phyloP scores from a whole-genome alignment of 1,140 invertebrate species.

The Drosophila serrata region DNA sequence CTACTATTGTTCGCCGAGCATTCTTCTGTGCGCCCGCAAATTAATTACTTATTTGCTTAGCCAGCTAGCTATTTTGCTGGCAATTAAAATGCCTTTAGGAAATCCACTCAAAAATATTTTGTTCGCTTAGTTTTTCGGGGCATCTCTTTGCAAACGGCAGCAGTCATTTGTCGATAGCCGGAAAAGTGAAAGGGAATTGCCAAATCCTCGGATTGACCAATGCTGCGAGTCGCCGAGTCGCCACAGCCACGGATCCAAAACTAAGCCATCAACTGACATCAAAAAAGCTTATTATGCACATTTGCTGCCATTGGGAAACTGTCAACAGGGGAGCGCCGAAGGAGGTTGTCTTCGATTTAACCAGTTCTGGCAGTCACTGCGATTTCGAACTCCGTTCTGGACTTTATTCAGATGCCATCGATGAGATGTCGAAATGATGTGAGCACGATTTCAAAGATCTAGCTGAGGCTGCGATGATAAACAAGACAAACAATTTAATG shows the following conservation, averaged over 20 bases:
- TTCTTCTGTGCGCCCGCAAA: conserved; percentile 72
- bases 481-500: conserved; percentile 38
- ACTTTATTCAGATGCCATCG: conserved; percentile 45
- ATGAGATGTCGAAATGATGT: conserved; percentile 52
- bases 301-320: conserved; percentile 55
- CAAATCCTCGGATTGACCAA: conserved; percentile 76
- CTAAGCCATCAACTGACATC: conserved; percentile 59
- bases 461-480: conserved; percentile 23
- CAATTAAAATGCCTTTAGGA: conserved; percentile 78
- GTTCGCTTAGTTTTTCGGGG: conserved; percentile 36
- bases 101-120: conserved; percentile 46
- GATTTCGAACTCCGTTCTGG: conserved; percentile 34
- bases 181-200: conserved; percentile 80
- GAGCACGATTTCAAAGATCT: conserved; percentile 57
- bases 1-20: conserved; percentile 41
- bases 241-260: conserved; percentile 34
- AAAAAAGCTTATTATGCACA: conserved; percentile 77
- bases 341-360: conserved; percentile 25
- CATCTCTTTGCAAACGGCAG: conserved; percentile 55
- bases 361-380: conserved; percentile 51
- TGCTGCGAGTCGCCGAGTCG: conserved; percentile 16
- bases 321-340: conserved; percentile 40
- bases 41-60: conserved; percentile 81
- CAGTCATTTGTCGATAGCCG: conserved; percentile 72
- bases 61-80: conserved; percentile 67